Evolutionary conservation across 2,888 invertebrate species (phyloP), one percentile per base, ranked within the genome.

Genomic region (Pandemis cinnamomeana): DNA sequence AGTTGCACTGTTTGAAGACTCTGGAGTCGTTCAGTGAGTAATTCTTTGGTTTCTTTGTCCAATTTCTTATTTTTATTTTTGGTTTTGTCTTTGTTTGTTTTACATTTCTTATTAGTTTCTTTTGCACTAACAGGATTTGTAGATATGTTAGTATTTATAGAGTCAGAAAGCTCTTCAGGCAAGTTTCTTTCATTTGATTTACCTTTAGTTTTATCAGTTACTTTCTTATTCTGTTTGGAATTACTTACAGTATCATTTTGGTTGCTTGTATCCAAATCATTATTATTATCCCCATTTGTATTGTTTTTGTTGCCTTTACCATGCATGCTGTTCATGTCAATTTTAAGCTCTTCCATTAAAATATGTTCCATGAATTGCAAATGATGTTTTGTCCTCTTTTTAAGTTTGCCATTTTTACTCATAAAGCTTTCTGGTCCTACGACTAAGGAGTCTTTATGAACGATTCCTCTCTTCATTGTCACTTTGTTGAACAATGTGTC

Each of bases 211-310:
- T 67, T 77, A 77, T 67, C 69, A 36, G 11, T 68, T 67, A 71
- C 13, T 64, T 70, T 71, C 46, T 55, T n/a, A 58, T 60, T 51
- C 20, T 60, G 44, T 75, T 64, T 77, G 72, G 61, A 64, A 74
- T 76, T 44, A 41, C 68, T 66, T 66, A 76, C 42, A 71, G 71
- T 80, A 70, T 80, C 81, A 78, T 90, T 92, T 79, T 90, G 86
- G 74, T 91, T 81, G 78, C 82, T 87, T 74, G 88, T 82, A 78
- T 85, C 89, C 84, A 88, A 84, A 85, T 92, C 88, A 89, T 94
- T 90, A 85, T 95, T 95, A 87, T 95, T 95, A 78, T 87, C 83
- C 20, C 80, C 78, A 72, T 75, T 75, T 44, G 77, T 61, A 64
- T 75, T 62, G 76, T 72, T 67, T 76, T 75, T 78, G 62, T 55